Evolutionary conservation across 1,140 invertebrate genomes (phyloP), one percentile per base, ranked within the genome.

Genomic region (Drosophila bocki): DNA sequence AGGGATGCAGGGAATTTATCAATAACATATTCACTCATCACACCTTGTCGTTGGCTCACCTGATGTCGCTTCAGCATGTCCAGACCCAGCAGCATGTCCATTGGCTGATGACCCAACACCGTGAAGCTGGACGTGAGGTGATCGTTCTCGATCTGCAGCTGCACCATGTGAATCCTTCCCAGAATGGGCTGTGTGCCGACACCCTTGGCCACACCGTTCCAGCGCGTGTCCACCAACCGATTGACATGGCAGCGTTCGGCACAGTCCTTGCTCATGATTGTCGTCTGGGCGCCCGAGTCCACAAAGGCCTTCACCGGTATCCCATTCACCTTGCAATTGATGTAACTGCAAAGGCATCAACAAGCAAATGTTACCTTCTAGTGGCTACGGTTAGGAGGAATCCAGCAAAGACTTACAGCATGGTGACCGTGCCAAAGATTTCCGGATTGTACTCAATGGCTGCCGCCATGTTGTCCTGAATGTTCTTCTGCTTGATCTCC

Each of bases 391-490:
- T 35, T 3, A 22, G 22, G 22, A 22, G 22, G 22, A 22, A 32
- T 11, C n/a, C 8, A 4, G 3, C 1, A 1, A 32, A 1, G n/a
- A 86, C 87, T 79, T 32, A 99, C 42, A 99, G 94, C 98, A 99
- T 99, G 13, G 97, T 96, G 47, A 99, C 98, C 17, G 98, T 98
- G 51, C 98, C 99, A 94, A 99, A 99, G 19, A 97, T 98, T 93
- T 99, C 98, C 0, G 99, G 99, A 94, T 98, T 98, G 92, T 98
- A 98, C 92, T 99, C 98, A 95, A 99, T 99, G 1, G 98, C 99
- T 1, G 98, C 98, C 91, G 99, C 98, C 98, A 99, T 99, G 92
- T 99, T 99, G 0, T 97, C 97, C 94, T 99, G 98, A 67, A 99
- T 98, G 93, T 99, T 99, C 92, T 99, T 98, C 86, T 98, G 96